A percentile compares a stretch with the other conserved stretches of the same genome.
Conservation (phyloP, 2,113 vertebrate species). For the Brienomyrus brachyistius region DNA sequence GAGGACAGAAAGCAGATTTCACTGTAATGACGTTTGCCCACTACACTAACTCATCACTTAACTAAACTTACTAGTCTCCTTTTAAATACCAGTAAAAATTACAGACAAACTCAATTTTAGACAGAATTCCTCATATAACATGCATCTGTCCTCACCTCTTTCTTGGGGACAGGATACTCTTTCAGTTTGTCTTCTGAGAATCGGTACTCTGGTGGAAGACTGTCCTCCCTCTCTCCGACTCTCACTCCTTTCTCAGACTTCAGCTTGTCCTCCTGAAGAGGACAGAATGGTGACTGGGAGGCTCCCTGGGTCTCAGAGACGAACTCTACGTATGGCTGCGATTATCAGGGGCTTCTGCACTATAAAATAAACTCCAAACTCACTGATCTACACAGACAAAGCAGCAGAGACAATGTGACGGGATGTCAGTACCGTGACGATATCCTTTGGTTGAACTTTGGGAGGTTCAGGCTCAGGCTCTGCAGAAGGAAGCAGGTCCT, state of each 20-base stretch:
- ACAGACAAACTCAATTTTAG: background rate
- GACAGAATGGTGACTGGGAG: background rate
- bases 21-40: too few species aligned
- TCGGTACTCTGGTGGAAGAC: conserved; percentile 36
- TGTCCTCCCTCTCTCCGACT: conserved; percentile 41
- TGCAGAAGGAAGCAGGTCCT: background rate
- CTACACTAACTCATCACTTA: background rate
- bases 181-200: conserved; percentile 28
- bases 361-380: too few species aligned
- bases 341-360: background rate
- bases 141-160: conserved; percentile 25
- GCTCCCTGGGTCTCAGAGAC: background rate
- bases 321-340: too few species aligned
- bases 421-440: conserved; percentile 30
- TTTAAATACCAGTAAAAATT: background rate
- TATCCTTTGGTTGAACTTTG: conserved; percentile 34
- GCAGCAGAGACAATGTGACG: background rate
- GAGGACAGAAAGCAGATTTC: background rate
- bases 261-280: conserved; percentile 25
- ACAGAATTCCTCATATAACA: background rate
- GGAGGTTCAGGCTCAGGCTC: conserved; percentile 25
- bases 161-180: conserved; percentile 31
- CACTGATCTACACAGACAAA: background rate
- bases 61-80: background rate
- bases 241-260: conserved; percentile 32